phyloP scores from a whole-genome alignment of 2,888 invertebrate species.

The Mamestra brassicae region DNA sequence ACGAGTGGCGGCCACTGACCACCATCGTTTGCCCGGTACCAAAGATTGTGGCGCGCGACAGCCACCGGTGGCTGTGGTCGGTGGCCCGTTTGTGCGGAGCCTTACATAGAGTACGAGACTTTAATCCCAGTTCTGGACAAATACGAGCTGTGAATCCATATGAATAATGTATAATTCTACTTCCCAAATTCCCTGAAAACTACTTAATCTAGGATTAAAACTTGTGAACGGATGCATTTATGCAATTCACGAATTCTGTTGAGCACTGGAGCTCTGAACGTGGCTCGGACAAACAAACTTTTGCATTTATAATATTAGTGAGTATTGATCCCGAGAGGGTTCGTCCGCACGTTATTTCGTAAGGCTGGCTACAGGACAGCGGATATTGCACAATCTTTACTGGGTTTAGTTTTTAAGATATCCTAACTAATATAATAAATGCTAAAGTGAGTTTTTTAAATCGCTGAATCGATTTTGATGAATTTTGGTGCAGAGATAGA shows the following conservation, averaged over 20 bases:
- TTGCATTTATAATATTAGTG: conserved; percentile 32
- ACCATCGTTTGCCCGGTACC: too few species aligned
- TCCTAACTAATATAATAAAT: too few species aligned
- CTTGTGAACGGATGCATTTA: conserved; percentile 25
- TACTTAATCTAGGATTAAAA: conserved; percentile 16
- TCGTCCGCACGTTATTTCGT: background rate
- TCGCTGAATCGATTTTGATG: too few species aligned
- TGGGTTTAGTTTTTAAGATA: too few species aligned
- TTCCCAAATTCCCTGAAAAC: conserved; percentile 6
- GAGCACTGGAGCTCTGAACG: conserved; percentile 10
- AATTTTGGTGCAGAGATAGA: too few species aligned
- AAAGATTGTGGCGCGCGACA: too few species aligned
- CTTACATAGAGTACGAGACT: background rate
- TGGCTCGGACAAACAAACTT: conserved; percentile 31
- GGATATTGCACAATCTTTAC: background rate
- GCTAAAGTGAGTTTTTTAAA: too few species aligned
- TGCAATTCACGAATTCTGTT: conserved; percentile 26
- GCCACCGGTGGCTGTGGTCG: too few species aligned
- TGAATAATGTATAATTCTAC: conserved; percentile 25
- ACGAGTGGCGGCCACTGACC: too few species aligned
- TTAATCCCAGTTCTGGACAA: conserved; percentile 15
- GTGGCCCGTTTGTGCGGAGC: too few species aligned
- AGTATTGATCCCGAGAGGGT: conserved; percentile 34
- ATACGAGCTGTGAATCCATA: conserved; percentile 3
- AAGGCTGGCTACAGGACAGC: background rate